Evolutionary conservation across 2,888 invertebrate genomes (phyloP).

Genomic region (Idaea aversata): DNA sequence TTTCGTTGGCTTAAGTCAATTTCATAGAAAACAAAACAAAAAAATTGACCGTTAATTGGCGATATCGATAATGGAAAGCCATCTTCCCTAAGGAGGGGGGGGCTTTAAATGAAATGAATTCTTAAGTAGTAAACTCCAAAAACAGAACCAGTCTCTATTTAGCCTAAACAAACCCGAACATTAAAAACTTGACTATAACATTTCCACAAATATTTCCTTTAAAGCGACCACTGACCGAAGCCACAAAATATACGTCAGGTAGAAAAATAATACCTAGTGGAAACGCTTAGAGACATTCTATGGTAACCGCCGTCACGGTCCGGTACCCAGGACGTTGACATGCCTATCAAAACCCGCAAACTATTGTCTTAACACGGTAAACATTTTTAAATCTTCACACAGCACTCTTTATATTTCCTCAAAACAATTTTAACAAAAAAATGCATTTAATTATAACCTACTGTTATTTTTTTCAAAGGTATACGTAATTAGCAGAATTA

Average conservation of each 20-base stretch:
- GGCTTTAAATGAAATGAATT: too few species aligned
- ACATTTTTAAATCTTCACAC: slow-evolving; percentile 36
- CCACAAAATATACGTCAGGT: slow-evolving; percentile 6
- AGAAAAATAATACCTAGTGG: slow-evolving; percentile 9
- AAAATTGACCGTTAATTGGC: too few species aligned
- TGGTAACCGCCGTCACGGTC: slow-evolving; percentile 53
- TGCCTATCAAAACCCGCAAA: slow-evolving; percentile 65
- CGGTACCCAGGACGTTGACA: slow-evolving; percentile 67
- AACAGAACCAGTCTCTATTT: too few species aligned
- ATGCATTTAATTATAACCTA: slow-evolving; percentile 2
- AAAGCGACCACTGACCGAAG: slow-evolving; percentile 1
- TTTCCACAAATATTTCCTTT: background rate
- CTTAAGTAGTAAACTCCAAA: too few species aligned
- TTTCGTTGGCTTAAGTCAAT: too few species aligned
- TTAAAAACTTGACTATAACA: background rate
- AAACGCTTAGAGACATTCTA: slow-evolving; percentile 24
- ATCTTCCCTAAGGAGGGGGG: too few species aligned
- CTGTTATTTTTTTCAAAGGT: background rate
- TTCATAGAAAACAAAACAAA: too few species aligned
- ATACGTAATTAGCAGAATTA: background rate
- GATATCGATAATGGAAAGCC: too few species aligned
- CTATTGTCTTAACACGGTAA: slow-evolving; percentile 56
- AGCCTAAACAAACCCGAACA: too few species aligned
- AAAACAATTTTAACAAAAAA: slow-evolving; percentile 5
- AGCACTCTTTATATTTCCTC: slow-evolving; percentile 6